Conservation (phyloP, 2,888 invertebrate species). For the Autographa pulchrina region DNA sequence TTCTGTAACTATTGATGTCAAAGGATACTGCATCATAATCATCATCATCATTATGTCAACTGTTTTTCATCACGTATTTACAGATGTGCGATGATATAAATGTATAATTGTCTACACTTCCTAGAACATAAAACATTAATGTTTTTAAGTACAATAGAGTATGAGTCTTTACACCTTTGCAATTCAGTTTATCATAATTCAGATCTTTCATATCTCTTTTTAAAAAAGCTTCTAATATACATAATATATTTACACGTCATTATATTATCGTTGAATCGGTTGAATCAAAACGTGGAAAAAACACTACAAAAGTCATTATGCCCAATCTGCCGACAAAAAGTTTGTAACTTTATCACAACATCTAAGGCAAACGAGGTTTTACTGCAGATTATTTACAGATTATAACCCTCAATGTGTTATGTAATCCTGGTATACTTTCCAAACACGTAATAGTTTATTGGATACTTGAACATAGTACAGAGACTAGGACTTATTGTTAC, state of each 20-base stretch:
- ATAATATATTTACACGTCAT: neutral
- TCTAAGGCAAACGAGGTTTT: conserved; percentile 28
- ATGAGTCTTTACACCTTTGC: too few relatives aligned
- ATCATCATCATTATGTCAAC: too few relatives aligned
- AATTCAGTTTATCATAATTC: too few relatives aligned
- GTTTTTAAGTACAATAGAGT: too few relatives aligned
- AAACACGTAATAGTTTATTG: conserved; percentile 53
- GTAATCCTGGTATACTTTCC: conserved; percentile 40
- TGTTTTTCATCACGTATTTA: too few relatives aligned
- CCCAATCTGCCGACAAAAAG: neutral
- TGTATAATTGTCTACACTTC: too few relatives aligned
- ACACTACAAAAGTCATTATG: neutral
- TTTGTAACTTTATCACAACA: conserved; percentile 16
- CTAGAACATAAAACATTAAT: too few relatives aligned
- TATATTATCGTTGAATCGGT: neutral
- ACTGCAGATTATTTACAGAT: conserved; percentile 38
- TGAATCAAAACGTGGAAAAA: neutral
- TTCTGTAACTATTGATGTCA: too few relatives aligned
- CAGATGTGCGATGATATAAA: too few relatives aligned
- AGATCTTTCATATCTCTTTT: too few relatives aligned
- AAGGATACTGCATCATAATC: too few relatives aligned
- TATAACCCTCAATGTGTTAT: conserved; percentile 30
- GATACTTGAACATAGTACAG: conserved; percentile 17
- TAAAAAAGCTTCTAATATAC: neutral
- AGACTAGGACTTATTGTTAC: neutral